These are phyloP conservation scores for Scartelaos histophorus DNA, from an alignment of 2,113 vertebrate species.

Conservation along the genomic window DNA sequence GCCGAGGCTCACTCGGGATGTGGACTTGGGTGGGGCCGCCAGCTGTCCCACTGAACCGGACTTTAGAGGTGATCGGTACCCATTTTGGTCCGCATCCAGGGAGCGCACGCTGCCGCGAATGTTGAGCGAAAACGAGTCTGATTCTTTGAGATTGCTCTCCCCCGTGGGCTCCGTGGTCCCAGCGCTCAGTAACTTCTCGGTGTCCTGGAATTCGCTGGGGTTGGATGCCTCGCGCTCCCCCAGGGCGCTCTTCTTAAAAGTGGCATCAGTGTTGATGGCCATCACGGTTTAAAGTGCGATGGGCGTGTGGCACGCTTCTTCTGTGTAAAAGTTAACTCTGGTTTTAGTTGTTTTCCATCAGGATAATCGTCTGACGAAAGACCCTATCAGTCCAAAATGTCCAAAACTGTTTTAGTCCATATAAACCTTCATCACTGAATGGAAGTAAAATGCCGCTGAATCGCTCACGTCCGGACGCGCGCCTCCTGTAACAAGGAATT, in stretches of 20 bases:
- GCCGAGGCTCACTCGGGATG: constrained; percentile 81
- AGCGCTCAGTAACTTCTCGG: constrained; percentile 81
- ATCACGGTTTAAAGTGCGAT: constrained; percentile 59
- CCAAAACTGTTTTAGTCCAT: constrained; percentile 60
- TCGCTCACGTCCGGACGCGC: constrained; percentile 39
- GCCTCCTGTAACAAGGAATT: constrained; percentile 52
- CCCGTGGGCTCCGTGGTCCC: constrained; percentile 63
- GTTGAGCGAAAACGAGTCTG: constrained; percentile 79
- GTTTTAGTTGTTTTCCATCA: constrained; percentile 64
- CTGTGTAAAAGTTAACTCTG: constrained; percentile 35
- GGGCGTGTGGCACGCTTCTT: constrained; percentile 28
- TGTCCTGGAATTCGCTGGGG: constrained; percentile 81
- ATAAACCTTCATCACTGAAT: constrained; percentile 56
- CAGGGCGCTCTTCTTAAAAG: constrained; percentile 62
- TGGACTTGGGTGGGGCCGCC: constrained; percentile 70
- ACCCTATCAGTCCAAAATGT: constrained; percentile 32
- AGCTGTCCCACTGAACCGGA: constrained; percentile 79
- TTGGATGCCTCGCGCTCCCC: constrained; percentile 71
- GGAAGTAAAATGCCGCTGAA: constrained; percentile 58
- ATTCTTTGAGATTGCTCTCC: constrained; percentile 73
- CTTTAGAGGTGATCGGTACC: constrained; percentile 80
- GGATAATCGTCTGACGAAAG: constrained; percentile 51
- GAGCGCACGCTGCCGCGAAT: constrained; percentile 72
- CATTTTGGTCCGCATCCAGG: constrained; percentile 81
- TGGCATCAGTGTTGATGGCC: constrained; percentile 80